Conservation (phyloP, 2,797 vertebrate genomes). For the Mormyrus proboscirostris region DNA sequence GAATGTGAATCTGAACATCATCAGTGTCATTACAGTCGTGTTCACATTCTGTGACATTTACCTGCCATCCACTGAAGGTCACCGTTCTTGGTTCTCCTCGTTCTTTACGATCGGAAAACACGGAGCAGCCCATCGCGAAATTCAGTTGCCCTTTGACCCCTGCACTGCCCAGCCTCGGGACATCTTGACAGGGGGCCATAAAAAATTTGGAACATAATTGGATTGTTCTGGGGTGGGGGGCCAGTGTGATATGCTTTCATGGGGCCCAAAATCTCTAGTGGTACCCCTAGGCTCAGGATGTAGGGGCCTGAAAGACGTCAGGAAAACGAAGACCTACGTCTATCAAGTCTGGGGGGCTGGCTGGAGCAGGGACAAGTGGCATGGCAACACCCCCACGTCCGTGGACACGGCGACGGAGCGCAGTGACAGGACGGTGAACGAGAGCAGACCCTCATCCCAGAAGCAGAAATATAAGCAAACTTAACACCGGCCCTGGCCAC, state of each 20-base stretch:
- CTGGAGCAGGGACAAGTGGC: conserved; percentile 31
- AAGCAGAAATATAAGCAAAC: conserved; percentile 77
- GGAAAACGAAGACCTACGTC: not conserved
- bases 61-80: conserved; percentile 21
- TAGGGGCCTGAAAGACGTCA: not conserved
- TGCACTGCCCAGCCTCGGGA: not conserved
- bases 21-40: conserved; percentile 30
- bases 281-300: not conserved
- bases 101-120: not conserved
- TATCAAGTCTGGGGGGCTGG: not conserved
- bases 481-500: conserved; percentile 81
- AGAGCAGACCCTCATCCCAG: conserved; percentile 78
- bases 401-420: conserved; percentile 47
- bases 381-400: not conserved
- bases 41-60: conserved; percentile 28
- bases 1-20: conserved; percentile 34
- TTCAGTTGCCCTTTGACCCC: conserved; percentile 17
- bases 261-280: not conserved
- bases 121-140: not conserved
- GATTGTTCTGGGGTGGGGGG: not conserved
- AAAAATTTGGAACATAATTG: not conserved
- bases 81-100: not conserved
- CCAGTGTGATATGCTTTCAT: not conserved
- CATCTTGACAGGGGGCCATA: not conserved
- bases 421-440: conserved; percentile 82